phyloP scores from a whole-genome alignment of 2,888 invertebrate genomes.

The Aleiodes alternator region DNA sequence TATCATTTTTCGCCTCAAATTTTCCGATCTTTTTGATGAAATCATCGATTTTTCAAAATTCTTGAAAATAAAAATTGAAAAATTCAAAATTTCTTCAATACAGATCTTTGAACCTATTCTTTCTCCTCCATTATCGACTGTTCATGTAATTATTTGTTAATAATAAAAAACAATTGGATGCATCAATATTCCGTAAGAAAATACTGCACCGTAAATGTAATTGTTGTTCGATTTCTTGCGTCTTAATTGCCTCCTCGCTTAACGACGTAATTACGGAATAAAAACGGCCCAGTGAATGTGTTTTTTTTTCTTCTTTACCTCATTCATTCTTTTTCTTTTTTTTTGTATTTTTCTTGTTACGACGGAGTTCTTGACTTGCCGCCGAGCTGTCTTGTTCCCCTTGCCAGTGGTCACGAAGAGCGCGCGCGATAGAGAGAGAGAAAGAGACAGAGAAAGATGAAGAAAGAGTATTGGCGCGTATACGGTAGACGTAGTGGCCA shows the following conservation, averaged over 20 bases:
- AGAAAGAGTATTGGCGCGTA: slow-evolving; percentile 3
- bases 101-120: slow-evolving; percentile 33
- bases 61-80: not conserved
- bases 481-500: not conserved
- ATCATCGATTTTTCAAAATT: not conserved
- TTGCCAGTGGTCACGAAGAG: slow-evolving; percentile 13
- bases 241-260: slow-evolving; percentile 71
- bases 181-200: slow-evolving; percentile 67
- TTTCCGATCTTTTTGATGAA: not conserved
- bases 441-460: not conserved
- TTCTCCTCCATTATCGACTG: slow-evolving; percentile 42
- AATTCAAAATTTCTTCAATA: not conserved
- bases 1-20: too few relatives aligned
- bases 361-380: not conserved
- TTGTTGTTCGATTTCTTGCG: slow-evolving; percentile 73
- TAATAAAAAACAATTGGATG: slow-evolving; percentile 51
- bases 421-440: not conserved
- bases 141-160: not conserved
- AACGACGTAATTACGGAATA: slow-evolving; percentile 73
- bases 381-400: slow-evolving; percentile 35
- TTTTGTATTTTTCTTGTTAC: not conserved
- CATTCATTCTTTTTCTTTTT: slow-evolving; percentile 29
- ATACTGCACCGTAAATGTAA: slow-evolving; percentile 66
- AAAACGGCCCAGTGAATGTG: slow-evolving; percentile 57
- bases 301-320: slow-evolving; percentile 31